These are phyloP conservation scores for Perdix hodgsoniae DNA, from an alignment of 2,797 vertebrate genomes.

Conservation along the genomic window DNA sequence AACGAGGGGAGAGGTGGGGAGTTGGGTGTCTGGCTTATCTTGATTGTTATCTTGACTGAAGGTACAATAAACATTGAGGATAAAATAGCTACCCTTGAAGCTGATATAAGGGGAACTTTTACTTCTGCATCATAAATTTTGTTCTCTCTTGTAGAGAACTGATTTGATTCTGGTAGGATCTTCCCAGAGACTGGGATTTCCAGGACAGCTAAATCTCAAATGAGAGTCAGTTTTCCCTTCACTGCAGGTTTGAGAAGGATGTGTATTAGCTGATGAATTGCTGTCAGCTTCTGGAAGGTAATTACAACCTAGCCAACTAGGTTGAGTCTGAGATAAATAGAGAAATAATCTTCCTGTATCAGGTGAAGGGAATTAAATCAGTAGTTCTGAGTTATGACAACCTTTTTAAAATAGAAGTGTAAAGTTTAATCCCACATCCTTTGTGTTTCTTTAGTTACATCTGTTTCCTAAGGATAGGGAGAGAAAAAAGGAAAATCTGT, in stretches of 20 bases:
- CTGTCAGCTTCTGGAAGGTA: not conserved
- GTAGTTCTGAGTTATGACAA: not conserved
- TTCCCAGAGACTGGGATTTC: not conserved
- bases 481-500: not conserved
- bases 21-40: not conserved
- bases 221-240: not conserved
- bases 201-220: not conserved
- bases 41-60: not conserved
- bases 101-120: not conserved
- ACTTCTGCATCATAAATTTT: not conserved
- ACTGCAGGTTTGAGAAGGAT: not conserved
- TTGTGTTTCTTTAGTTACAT: not conserved
- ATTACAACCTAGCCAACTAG: not conserved
- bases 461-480: not conserved
- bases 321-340: not conserved
- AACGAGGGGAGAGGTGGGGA: no score
- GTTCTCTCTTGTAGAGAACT: not conserved
- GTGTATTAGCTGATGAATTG: not conserved
- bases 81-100: not conserved
- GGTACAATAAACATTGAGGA: not conserved
- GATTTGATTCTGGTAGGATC: not conserved
- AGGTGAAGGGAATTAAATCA: not conserved
- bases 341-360: not conserved
- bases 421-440: not conserved
- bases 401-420: not conserved